phyloP scores from a whole-genome alignment of 1,140 invertebrate species.

The Andrena cerasifolii region DNA sequence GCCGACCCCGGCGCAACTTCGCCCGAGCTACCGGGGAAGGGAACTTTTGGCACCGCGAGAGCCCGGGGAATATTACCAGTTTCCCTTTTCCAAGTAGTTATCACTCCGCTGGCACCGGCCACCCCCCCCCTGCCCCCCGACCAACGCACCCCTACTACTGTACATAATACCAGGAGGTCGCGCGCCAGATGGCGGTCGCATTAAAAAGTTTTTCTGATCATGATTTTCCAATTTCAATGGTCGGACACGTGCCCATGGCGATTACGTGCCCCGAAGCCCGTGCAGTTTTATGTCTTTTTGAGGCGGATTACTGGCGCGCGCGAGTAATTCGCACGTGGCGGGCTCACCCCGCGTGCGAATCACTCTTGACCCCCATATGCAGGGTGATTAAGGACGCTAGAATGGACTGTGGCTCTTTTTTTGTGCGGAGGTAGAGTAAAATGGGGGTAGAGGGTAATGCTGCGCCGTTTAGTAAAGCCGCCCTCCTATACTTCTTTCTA shows the following conservation, averaged over 20 bases:
- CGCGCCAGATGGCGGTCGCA: conserved; percentile 58
- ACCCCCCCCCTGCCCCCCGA: not conserved
- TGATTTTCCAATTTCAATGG: conserved; percentile 61
- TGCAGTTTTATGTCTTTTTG: conserved; percentile 44
- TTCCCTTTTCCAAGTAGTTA: conserved; percentile 15
- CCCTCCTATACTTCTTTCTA: no score
- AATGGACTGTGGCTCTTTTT: no score
- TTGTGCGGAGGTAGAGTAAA: no score
- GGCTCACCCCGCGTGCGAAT: no score
- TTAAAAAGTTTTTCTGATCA: conserved; percentile 62
- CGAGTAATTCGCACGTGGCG: conserved; percentile 31
- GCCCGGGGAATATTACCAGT: conserved; percentile 29
- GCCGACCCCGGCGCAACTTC: conserved; percentile 20
- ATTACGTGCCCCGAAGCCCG: not conserved
- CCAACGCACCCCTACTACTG: not conserved
- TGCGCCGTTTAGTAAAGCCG: no score
- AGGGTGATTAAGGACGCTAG: no score
- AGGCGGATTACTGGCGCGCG: conserved; percentile 18
- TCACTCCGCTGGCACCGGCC: conserved; percentile 27
- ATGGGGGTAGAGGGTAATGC: no score
- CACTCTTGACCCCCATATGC: no score
- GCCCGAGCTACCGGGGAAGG: not conserved
- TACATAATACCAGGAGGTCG: conserved; percentile 13
- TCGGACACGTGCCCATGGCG: conserved; percentile 45
- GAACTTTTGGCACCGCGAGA: conserved; percentile 4